Evolutionary conservation across 1,140 invertebrate genomes (phyloP), one percentile per base, ranked within the genome.

Genomic region (Neuroterus valhalla): DNA sequence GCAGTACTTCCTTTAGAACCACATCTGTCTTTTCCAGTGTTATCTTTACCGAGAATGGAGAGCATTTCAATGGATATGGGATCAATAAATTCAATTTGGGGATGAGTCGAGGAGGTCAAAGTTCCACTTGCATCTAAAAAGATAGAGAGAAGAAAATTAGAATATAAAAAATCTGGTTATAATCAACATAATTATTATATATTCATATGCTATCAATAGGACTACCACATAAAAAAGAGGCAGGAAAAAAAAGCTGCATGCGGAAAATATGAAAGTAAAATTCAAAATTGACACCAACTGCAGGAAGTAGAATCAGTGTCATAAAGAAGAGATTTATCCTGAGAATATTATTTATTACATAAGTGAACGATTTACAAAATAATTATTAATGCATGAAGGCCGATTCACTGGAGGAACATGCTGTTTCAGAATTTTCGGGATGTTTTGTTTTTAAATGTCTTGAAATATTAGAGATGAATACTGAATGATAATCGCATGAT

Each of bases 381-480:
- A 50, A 3, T 26, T 31, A 31, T 62, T 12, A 11, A 1, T 38
- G 31, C 31, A 38, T 15, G 4, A 62, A 62, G 15, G 23, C 11
- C 31, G 55, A 26, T 31, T 62, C 55, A 31, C 3, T 62, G 3
- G 52, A 26, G 15, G 21, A 62, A 26, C 26, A 62, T 31, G 55
- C n/a, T n/a, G 55, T 31, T 26, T 62, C 55, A n/a, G 5, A 62
- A 62, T 62, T 38, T 8, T 38, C 55, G 2, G 31, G 14, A 5
- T 62, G 55, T 31, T 62, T 62, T 4, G 55, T 62, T 17, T 89
- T 90, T 71, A 89, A 72, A 78, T 92, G 92, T 31, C 87, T 81
- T 38, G 81, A 82, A 31, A 91, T 80, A 71, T 89, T 88, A 8
- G 55, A 62, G 31, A 62, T 26, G n/a, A 62, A 62, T n/a, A 62